These are phyloP conservation scores for Tachycineta bicolor DNA, from an alignment of 2,113 vertebrate species.

Conservation along the genomic window DNA sequence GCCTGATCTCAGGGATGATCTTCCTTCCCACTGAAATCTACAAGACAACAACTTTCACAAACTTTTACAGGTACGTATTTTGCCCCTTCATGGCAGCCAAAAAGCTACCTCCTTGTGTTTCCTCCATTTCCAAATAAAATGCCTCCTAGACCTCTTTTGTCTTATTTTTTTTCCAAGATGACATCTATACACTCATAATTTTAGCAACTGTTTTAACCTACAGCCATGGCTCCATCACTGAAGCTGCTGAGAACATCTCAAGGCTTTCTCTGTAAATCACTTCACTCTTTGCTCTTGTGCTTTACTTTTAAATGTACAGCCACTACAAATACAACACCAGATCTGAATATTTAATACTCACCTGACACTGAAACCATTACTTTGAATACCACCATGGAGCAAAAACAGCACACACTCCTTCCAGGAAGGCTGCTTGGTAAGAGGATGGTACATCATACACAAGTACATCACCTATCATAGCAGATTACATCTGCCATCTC, in stretches of 20 bases:
- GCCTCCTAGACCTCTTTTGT: not conserved
- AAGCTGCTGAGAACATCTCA: not conserved
- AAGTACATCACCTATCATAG: not conserved
- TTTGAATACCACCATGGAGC: not conserved
- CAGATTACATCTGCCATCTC: not conserved
- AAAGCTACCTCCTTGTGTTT: not conserved
- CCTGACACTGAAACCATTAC: not conserved
- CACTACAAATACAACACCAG: not conserved
- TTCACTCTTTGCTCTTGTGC: not conserved
- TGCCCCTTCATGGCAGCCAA: not conserved
- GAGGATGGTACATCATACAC: not conserved
- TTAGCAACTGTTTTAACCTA: not conserved
- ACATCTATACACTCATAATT: not conserved
- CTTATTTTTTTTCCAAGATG: not conserved
- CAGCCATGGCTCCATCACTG: not conserved
- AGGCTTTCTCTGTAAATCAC: not conserved
- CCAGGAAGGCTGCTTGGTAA: not conserved
- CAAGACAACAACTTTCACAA: not conserved
- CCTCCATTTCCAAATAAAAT: not conserved
- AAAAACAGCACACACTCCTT: not conserved
- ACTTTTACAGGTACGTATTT: not conserved
- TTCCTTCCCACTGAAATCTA: not conserved
- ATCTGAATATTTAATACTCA: not conserved
- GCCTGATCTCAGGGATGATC: slow-evolving; percentile 1
- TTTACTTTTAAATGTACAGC: not conserved